phyloP scores from a whole-genome alignment of 2,797 vertebrate genomes.

The Galaxias olidus region DNA sequence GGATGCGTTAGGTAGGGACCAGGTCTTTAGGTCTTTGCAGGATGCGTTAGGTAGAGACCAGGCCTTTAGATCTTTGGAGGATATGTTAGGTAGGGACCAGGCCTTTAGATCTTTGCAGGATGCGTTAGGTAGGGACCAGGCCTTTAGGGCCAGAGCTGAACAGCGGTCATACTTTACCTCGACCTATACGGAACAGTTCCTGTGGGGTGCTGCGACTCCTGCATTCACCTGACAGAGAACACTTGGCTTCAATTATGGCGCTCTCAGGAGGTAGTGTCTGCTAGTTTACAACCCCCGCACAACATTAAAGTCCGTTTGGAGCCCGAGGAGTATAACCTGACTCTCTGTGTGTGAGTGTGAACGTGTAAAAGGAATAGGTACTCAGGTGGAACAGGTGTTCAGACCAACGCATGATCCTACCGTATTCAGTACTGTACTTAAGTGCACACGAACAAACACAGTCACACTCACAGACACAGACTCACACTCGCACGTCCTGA shows the following conservation, averaged over 20 bases:
- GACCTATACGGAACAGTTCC: constrained; percentile 69
- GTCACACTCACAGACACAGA: neutral
- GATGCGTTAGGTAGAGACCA: too few relatives aligned
- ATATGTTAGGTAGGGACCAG: too few relatives aligned
- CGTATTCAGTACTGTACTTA: neutral
- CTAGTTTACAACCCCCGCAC: neutral
- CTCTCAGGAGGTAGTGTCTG: constrained; percentile 7
- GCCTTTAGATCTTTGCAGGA: too few relatives aligned
- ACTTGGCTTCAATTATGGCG: constrained; percentile 60
- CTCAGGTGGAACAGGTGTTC: too few relatives aligned
- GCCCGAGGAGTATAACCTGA: too few relatives aligned
- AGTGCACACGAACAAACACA: neutral
- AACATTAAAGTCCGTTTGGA: too few relatives aligned
- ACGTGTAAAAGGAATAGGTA: too few relatives aligned
- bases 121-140: constrained; percentile 17
- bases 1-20: too few relatives aligned
- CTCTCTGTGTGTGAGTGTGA: too few relatives aligned
- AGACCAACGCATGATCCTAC: too few relatives aligned
- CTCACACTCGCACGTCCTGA: constrained; percentile 14
- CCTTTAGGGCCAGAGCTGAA: constrained; percentile 26
- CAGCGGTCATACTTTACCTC: constrained; percentile 67
- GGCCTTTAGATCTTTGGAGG: too few relatives aligned
- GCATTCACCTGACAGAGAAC: constrained; percentile 71
- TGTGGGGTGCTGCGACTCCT: constrained; percentile 74
- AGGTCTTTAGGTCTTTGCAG: too few relatives aligned